Percentiles rank a stretch among this genome's conserved stretches.
Evolutionary conservation across 2,113 vertebrate genomes (phyloP).

Genomic region (Chauna torquata): DNA sequence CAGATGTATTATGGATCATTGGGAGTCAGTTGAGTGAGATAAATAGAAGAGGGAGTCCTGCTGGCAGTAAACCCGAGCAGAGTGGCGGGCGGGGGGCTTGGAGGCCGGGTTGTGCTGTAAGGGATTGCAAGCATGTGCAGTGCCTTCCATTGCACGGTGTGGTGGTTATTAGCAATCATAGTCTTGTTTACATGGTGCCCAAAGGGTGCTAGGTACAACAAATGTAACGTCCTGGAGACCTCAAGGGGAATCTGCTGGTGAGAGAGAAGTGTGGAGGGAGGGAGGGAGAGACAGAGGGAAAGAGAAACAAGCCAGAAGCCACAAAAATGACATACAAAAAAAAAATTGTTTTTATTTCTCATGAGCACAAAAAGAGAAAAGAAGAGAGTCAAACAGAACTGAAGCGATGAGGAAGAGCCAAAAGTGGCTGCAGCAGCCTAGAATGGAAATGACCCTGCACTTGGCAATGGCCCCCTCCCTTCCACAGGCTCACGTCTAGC

Average conservation of each 20-base stretch:
- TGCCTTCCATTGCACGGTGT: accelerated
- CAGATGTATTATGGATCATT: background rate
- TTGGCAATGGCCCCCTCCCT: background rate
- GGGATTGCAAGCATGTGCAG: background rate
- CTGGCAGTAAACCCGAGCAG: background rate
- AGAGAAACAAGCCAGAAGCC: conserved; percentile 64
- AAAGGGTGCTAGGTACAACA: background rate
- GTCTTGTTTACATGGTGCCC: background rate
- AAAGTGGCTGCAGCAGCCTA: conserved; percentile 79
- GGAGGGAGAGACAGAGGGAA: background rate
- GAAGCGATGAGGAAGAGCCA: conserved; percentile 85
- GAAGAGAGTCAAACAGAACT: conserved; percentile 79
- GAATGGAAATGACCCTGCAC: conserved; percentile 32
- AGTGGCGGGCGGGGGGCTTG: background rate
- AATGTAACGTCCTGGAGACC: background rate
- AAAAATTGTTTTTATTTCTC: conserved; percentile 87
- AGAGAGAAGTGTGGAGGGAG: background rate
- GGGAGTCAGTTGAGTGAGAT: background rate
- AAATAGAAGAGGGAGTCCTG: background rate
- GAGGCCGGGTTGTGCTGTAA: background rate
- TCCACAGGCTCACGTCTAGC: background rate
- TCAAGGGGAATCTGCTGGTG: background rate
- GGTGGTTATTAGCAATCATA: background rate
- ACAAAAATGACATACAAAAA: conserved; percentile 83
- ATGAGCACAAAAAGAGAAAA: conserved; percentile 84